Conservation (phyloP, 1,140 invertebrate species). For the Panulirus ornatus region DNA sequence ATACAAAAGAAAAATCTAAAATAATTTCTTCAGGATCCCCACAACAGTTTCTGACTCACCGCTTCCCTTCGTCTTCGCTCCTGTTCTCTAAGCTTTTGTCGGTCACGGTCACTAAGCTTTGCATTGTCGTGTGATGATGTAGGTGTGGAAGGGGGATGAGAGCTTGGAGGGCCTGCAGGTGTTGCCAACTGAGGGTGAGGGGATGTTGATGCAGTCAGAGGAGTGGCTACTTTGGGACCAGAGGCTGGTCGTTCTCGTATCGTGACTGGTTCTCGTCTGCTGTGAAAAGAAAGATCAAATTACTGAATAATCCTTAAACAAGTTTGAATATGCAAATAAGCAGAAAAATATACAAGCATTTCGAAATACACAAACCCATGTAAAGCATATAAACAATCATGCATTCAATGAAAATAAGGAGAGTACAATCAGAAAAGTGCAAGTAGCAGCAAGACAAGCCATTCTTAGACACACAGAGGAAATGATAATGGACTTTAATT, state of each 20-base stretch:
- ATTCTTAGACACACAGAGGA: too few relatives aligned
- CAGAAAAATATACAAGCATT: too few relatives aligned
- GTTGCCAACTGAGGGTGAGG: constrained; percentile 66
- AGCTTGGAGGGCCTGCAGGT: constrained; percentile 69
- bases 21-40: too few relatives aligned
- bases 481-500: too few relatives aligned
- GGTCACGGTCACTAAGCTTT: constrained; percentile 73
- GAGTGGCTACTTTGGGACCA: constrained; percentile 58
- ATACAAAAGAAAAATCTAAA: too few relatives aligned
- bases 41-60: constrained; percentile 83
- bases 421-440: too few relatives aligned
- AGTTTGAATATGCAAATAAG: too few relatives aligned
- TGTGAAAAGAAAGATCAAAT: background rate
- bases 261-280: constrained; percentile 39
- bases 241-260: constrained; percentile 59
- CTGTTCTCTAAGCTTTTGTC: constrained; percentile 80
- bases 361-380: too few relatives aligned
- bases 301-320: too few relatives aligned
- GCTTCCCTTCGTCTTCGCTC: constrained; percentile 93
- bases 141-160: constrained; percentile 66
- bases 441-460: too few relatives aligned
- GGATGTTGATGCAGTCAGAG: constrained; percentile 64
- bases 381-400: too few relatives aligned
- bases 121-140: constrained; percentile 67
- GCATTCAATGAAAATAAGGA: too few relatives aligned